Percentiles rank a stretch among this genome's conserved stretches.
Conservation (phyloP, 1,140 invertebrate species). For the Ostrea denselamellosa region DNA sequence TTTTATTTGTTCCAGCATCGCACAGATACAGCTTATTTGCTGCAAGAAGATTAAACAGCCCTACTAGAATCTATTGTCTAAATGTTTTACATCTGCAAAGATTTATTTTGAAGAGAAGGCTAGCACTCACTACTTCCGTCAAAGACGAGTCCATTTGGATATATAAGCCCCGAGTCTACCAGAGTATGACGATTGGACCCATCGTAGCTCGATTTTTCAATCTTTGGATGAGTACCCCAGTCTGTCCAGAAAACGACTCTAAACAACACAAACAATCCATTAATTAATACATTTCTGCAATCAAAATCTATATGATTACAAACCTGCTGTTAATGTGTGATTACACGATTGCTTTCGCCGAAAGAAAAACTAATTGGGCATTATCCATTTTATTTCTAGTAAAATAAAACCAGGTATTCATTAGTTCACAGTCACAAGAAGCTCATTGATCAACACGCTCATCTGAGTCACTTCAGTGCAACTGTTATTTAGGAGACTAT, state of each 20-base stretch:
- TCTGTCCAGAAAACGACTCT: slow-evolving; percentile 80
- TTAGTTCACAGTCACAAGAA: too few relatives aligned
- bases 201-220: slow-evolving; percentile 79
- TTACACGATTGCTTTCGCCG: too few relatives aligned
- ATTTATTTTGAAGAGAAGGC: neutral
- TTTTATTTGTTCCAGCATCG: slow-evolving; percentile 65
- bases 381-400: too few relatives aligned
- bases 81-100: neutral
- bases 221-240: slow-evolving; percentile 78
- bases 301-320: too few relatives aligned
- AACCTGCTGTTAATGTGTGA: too few relatives aligned
- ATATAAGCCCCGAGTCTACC: slow-evolving; percentile 80
- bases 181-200: slow-evolving; percentile 77
- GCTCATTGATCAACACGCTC: too few relatives aligned
- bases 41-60: slow-evolving; percentile 1
- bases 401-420: too few relatives aligned
- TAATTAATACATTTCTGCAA: too few relatives aligned
- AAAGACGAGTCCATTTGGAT: slow-evolving; percentile 84
- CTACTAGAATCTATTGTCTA: neutral
- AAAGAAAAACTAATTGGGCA: too few relatives aligned
- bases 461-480: too few relatives aligned
- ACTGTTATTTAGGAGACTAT: too few relatives aligned
- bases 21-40: slow-evolving; percentile 61
- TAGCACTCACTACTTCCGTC: slow-evolving; percentile 75
- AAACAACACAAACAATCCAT: neutral